Evolutionary conservation across 2,797 vertebrate genomes (phyloP).

Genomic region (Babyrousa celebensis): DNA sequence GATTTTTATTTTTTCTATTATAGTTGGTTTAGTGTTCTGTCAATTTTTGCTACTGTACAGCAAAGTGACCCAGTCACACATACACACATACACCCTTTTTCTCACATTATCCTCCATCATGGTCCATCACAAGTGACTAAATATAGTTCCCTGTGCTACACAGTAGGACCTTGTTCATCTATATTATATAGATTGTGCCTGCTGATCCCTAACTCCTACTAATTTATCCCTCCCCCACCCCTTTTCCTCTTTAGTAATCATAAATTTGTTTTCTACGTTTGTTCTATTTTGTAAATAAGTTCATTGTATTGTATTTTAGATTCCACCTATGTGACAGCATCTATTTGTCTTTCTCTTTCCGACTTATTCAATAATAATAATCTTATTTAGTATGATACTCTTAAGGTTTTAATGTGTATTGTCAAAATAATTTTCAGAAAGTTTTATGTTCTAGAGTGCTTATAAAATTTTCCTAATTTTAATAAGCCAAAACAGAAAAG

Average conservation of each 20-base stretch:
- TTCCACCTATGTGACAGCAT: background rate
- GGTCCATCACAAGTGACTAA: background rate
- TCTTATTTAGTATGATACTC: background rate
- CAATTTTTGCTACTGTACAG: background rate
- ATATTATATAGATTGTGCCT: background rate
- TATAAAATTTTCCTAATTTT: slow-evolving; percentile 42
- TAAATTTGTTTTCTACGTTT: background rate
- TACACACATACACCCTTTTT: background rate
- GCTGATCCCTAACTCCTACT: background rate
- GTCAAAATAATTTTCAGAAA: slow-evolving; percentile 70
- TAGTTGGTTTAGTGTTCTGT: background rate
- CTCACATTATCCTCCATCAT: background rate
- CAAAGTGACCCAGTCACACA: background rate
- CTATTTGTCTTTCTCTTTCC: background rate
- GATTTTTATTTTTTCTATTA: background rate
- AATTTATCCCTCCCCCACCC: background rate
- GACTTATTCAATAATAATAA: background rate
- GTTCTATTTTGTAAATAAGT: background rate
- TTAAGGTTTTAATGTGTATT: slow-evolving; percentile 41
- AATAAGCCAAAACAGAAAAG: slow-evolving; percentile 36
- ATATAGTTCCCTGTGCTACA: background rate
- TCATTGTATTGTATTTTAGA: background rate
- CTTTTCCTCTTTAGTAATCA: background rate
- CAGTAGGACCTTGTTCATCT: background rate
- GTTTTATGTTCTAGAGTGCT: slow-evolving; percentile 10